Conservation (phyloP, 2,888 invertebrate species). For the Spicauda simplicius region DNA sequence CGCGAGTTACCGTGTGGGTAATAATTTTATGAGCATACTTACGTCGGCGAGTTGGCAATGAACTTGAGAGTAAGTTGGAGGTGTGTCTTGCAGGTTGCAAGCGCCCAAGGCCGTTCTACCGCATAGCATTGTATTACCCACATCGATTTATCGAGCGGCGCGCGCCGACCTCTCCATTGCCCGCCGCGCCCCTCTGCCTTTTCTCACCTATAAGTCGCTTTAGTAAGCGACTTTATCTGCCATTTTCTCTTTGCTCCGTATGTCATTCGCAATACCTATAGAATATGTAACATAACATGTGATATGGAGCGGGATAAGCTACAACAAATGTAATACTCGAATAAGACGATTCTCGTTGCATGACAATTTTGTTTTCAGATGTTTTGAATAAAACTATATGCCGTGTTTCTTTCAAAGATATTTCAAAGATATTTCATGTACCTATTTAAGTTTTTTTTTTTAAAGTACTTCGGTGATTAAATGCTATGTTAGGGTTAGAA, state of each 20-base stretch:
- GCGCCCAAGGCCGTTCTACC: conserved; percentile 73
- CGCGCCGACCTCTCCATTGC: conserved; percentile 68
- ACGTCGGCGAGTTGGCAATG: conserved; percentile 69
- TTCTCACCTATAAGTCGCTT: conserved; percentile 51
- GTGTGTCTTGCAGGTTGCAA: conserved; percentile 81
- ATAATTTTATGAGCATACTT: conserved; percentile 30
- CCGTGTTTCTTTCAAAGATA: neutral
- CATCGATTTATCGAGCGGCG: conserved; percentile 84
- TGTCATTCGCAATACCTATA: conserved; percentile 13
- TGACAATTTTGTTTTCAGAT: neutral
- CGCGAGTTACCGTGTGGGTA: conserved; percentile 16
- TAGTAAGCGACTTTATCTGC: conserved; percentile 48
- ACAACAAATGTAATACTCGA: neutral
- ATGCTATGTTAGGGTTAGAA: neutral
- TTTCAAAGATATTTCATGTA: no score
- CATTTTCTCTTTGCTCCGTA: conserved; percentile 30
- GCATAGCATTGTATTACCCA: conserved; percentile 74
- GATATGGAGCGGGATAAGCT: neutral
- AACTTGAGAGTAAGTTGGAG: conserved; percentile 76
- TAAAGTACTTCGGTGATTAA: neutral
- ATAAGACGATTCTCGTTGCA: neutral
- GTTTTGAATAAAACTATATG: neutral
- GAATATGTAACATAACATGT: neutral
- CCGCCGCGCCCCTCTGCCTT: conserved; percentile 50
- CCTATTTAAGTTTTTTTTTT: neutral